These are phyloP conservation scores for Drosophila anomalata DNA, from an alignment of 2,888 invertebrate genomes.

Conservation along the genomic window DNA sequence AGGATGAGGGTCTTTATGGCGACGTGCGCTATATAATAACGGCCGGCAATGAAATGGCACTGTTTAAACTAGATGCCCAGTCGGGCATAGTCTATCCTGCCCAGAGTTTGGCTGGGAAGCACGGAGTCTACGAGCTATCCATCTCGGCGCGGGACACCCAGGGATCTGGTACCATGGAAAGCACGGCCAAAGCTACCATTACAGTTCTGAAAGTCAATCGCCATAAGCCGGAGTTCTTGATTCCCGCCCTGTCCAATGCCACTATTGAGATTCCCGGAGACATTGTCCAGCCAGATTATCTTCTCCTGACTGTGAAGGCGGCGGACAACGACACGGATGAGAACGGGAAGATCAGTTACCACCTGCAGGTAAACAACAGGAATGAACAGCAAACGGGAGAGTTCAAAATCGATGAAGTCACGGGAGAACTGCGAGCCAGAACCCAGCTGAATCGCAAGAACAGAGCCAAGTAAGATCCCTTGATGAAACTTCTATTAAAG, in stretches of 20 bases:
- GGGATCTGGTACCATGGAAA: conserved; percentile 87
- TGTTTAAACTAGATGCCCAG: conserved; percentile 89
- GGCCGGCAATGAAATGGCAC: conserved; percentile 88
- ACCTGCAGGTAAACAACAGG: conserved; percentile 89
- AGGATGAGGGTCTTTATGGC: conserved; percentile 91
- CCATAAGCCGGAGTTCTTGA: conserved; percentile 91
- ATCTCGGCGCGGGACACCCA: conserved; percentile 92
- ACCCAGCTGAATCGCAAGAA: conserved; percentile 91
- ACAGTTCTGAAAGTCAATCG: conserved; percentile 92
- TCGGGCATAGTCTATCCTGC: conserved; percentile 93
- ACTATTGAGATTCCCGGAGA: conserved; percentile 94
- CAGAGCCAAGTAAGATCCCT: conserved; percentile 84
- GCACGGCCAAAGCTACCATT: conserved; percentile 90
- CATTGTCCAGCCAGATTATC: conserved; percentile 89
- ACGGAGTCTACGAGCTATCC: conserved; percentile 85
- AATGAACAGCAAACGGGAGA: conserved; percentile 92
- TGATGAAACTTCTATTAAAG: neutral
- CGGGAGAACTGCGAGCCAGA: conserved; percentile 92
- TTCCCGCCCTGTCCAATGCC: conserved; percentile 90
- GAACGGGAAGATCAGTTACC: conserved; percentile 93
- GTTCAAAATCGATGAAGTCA: conserved; percentile 90
- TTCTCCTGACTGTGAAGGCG: conserved; percentile 92
- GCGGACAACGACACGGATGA: conserved; percentile 92
- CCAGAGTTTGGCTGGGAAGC: conserved; percentile 88
- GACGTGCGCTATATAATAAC: conserved; percentile 90